phyloP scores from a whole-genome alignment of 2,888 invertebrate genomes.

The Pediacus dermestoides region DNA sequence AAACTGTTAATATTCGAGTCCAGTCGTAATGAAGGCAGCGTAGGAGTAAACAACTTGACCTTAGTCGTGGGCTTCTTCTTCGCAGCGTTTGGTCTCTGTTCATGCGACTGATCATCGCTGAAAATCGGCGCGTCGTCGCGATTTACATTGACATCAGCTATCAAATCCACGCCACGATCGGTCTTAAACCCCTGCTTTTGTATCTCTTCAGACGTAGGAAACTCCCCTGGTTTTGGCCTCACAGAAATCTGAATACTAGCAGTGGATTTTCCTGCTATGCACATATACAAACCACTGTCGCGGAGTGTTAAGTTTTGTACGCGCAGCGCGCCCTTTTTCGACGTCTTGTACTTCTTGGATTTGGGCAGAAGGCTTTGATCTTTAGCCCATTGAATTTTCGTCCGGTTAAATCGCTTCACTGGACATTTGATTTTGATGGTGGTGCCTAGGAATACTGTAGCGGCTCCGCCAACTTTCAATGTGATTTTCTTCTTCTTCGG shows the following conservation, averaged over 20 bases:
- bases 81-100: slow-evolving; percentile 55
- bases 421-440: slow-evolving; percentile 93
- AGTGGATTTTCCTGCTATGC: slow-evolving; percentile 76
- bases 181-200: slow-evolving; percentile 41
- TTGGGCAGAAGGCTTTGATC: slow-evolving; percentile 75
- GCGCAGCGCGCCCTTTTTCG: slow-evolving; percentile 85
- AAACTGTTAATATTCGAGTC: slow-evolving; percentile 37
- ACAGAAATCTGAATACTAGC: slow-evolving; percentile 79
- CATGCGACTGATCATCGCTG: slow-evolving; percentile 64
- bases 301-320: slow-evolving; percentile 76
- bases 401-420: slow-evolving; percentile 76
- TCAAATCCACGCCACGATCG: slow-evolving; percentile 36
- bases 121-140: slow-evolving; percentile 48
- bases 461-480: slow-evolving; percentile 85
- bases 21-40: slow-evolving; percentile 36
- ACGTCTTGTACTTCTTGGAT: slow-evolving; percentile 80
- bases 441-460: slow-evolving; percentile 85
- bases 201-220: slow-evolving; percentile 77
- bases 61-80: slow-evolving; percentile 39
- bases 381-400: slow-evolving; percentile 86
- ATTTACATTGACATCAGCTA: slow-evolving; percentile 38
- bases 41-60: slow-evolving; percentile 41
- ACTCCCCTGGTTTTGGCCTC: slow-evolving; percentile 73
- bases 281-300: slow-evolving; percentile 83
- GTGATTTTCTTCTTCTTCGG: slow-evolving; percentile 77